Conservation (phyloP, 2,113 vertebrate species). For the Enhydra lutris region DNA sequence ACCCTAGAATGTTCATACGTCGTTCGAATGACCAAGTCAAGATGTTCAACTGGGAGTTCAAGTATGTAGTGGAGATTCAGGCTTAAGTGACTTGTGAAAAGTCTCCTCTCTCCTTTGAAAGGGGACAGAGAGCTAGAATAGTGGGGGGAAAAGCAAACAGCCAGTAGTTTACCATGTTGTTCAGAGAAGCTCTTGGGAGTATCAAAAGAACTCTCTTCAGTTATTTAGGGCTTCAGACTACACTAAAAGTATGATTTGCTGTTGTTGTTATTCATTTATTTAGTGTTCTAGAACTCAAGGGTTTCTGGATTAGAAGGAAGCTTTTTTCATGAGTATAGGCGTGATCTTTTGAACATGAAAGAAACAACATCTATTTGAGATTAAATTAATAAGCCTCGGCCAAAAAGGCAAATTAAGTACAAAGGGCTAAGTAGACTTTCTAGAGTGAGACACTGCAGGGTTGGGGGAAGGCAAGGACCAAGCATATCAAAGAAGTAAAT, state of each 20-base stretch:
- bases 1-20: background rate
- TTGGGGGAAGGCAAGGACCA: background rate
- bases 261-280: background rate
- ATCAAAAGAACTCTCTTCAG: background rate
- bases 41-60: background rate
- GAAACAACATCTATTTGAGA: background rate
- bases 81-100: background rate
- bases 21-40: background rate
- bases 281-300: background rate
- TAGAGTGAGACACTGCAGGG: background rate
- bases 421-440: background rate
- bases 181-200: background rate
- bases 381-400: background rate
- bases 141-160: background rate
- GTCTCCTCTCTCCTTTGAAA: background rate
- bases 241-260: background rate
- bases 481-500: background rate
- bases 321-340: background rate
- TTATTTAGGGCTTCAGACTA: background rate
- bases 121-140: background rate
- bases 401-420: slow-evolving; percentile 3
- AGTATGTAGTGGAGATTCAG: background rate
- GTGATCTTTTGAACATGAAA: slow-evolving; percentile 46
- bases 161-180: background rate
- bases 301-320: background rate